A percentile compares a stretch with the other conserved stretches of the same genome.
Evolutionary conservation across 2,888 invertebrate genomes (phyloP).

Genomic region (Crepidodera aurea): DNA sequence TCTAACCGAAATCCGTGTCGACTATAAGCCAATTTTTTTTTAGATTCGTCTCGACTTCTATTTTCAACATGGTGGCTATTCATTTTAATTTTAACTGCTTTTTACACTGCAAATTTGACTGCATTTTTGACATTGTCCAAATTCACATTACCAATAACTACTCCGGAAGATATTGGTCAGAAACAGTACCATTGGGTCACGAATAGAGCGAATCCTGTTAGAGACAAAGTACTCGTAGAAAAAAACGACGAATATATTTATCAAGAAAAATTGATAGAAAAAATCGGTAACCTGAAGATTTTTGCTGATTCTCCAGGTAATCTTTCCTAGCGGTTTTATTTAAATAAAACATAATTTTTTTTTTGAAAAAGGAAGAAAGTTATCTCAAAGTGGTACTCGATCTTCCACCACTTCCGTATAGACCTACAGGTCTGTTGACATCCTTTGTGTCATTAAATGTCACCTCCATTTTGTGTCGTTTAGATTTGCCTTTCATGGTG

Average conservation of each 20-base stretch:
- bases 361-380: too few relatives aligned
- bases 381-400: too few relatives aligned
- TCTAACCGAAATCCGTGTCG: too few relatives aligned
- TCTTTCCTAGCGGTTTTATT: too few relatives aligned
- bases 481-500: too few relatives aligned
- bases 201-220: constrained; percentile 71
- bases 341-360: too few relatives aligned
- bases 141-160: constrained; percentile 81
- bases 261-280: constrained; percentile 27
- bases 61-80: constrained; percentile 95
- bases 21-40: too few relatives aligned
- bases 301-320: constrained; percentile 22
- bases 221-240: constrained; percentile 56
- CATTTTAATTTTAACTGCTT: constrained; percentile 85
- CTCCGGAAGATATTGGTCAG: constrained; percentile 70
- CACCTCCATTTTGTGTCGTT: too few relatives aligned
- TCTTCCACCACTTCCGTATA: too few relatives aligned
- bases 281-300: constrained; percentile 29
- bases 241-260: constrained; percentile 18
- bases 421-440: too few relatives aligned
- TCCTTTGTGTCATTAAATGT: too few relatives aligned
- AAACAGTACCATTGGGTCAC: constrained; percentile 75
- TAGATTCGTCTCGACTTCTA: constrained; percentile 82
- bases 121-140: constrained; percentile 87
- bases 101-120: constrained; percentile 90